Base-by-base conservation (phyloP, 53 echinoderm and acorn worm genomes). In the Antedon mediterranea region DNA sequence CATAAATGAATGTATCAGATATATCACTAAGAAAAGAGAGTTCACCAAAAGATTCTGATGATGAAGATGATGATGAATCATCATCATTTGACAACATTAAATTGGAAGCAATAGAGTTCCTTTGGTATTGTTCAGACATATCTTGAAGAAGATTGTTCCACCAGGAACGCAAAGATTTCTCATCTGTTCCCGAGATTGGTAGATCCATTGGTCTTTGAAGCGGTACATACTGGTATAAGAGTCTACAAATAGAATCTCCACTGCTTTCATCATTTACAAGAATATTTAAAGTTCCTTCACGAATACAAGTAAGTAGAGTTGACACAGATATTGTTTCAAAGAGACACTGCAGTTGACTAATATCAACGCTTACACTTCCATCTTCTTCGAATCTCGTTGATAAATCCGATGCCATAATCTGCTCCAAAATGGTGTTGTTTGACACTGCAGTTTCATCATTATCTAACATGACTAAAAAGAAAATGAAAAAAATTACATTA, bases 201-300 rank as follows among this genome's bases (percentile, higher is more conserved):
- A 57, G 23, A 57, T 57, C 57, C 57, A 57, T 57, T 57, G 57
- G 57, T 57, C 57, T 57, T 57, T 57, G 57, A 15, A 57, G 57
- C 11, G 57, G 57, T 23, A 15, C 57, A 18, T 57, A 57, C 23
- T 57, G 57, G 23, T 57, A 57, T 26, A 57, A 57, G 2, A 57
- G 20, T 57, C 57, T 57, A 57, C 57, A 57, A 2, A 23, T 57
- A 57, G 57, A 57, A 37, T 37, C 37, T 11, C 57, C 57, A 15
- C 26, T 41, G 13, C 13, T 57, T 9, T 13, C 11, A 2, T 71
- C 79, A 78, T 82, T 82, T 0, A 79, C 84, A 32, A 79, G 41
- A 0, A 90, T 77, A 34, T 87, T 90, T 3, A 90, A 43, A 29
- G 78, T 87, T 79, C 82, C 84, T 71, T 90, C 85, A n/a, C 82